Conservation (phyloP, 1,140 invertebrate genomes). For the Vanessa atalanta region DNA sequence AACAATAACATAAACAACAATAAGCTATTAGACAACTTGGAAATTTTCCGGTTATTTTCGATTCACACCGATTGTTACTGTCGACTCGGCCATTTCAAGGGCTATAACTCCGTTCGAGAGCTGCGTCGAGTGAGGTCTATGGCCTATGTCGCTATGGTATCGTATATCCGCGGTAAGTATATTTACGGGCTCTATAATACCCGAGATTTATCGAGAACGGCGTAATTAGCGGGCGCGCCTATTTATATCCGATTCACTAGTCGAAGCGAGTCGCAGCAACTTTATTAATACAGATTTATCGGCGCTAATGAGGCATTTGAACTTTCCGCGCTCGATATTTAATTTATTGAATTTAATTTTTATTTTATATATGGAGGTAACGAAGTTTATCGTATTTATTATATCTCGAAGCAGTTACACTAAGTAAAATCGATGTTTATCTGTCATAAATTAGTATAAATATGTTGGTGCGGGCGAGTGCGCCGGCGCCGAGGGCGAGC, state of each 20-base stretch:
- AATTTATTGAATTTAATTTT: conserved; percentile 33
- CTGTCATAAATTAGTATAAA: conserved; percentile 79
- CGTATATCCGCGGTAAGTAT: conserved; percentile 25
- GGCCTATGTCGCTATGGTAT: conserved; percentile 63
- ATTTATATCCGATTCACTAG: conserved; percentile 53
- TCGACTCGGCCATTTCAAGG: conserved; percentile 56
- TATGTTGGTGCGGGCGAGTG: conserved; percentile 57
- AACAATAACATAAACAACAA: conserved; percentile 74
- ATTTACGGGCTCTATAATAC: conserved; percentile 53
- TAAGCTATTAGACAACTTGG: conserved; percentile 77
- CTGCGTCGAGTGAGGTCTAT: conserved; percentile 73
- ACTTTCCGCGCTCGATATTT: conserved; percentile 34
- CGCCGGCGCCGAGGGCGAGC: conserved; percentile 75
- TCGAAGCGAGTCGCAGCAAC: conserved; percentile 41
- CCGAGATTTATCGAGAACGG: conserved; percentile 64
- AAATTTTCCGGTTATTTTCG: conserved; percentile 79
- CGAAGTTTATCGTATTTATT: conserved; percentile 46
- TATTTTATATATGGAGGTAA: conserved; percentile 24
- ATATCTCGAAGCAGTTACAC: conserved; percentile 48
- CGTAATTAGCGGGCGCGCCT: conserved; percentile 65
- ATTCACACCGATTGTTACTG: conserved; percentile 75
- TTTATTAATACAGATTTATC: conserved; percentile 54
- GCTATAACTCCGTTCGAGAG: conserved; percentile 61
- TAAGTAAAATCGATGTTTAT: conserved; percentile 76
- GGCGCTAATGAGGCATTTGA: conserved; percentile 56